A percentile compares a stretch with the other conserved stretches of the same genome.
These are phyloP conservation scores for Myotis myotis DNA, from an alignment of 2,797 vertebrate species.

Conservation along the genomic window DNA sequence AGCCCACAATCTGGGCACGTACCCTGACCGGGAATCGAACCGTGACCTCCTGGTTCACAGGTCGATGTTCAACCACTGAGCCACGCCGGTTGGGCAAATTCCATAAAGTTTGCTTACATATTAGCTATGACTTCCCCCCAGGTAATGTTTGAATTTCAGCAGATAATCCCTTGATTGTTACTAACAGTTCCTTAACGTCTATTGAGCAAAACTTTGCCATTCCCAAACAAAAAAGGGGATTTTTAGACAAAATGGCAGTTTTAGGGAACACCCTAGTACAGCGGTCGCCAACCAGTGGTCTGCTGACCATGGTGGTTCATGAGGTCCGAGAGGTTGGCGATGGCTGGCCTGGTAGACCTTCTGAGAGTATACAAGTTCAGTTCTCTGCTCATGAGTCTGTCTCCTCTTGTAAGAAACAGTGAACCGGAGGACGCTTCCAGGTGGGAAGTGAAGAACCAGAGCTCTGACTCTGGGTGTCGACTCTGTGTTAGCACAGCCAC, in stretches of 20 bases:
- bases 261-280: no score
- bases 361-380: no score
- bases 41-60: no score
- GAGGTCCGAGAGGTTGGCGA: no score
- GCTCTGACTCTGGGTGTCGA: no score
- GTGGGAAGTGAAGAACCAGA: not conserved
- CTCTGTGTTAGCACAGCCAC: accelerated
- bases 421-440: not conserved
- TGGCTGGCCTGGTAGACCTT: not conserved
- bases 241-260: not conserved
- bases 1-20: no score
- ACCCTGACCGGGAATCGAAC: no score
- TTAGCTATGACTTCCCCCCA: not conserved
- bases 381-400: not conserved
- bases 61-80: no score
- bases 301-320: no score
- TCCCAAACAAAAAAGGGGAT: not conserved
- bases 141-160: not conserved
- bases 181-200: not conserved
- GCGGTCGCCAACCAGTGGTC: no score
- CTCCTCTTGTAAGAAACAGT: not conserved
- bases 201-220: not conserved
- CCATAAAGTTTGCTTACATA: not conserved
- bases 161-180: not conserved
- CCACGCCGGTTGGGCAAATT: not conserved